Base-by-base conservation (phyloP, 1,140 invertebrate species). In the Euura saliciscinereae region DNA sequence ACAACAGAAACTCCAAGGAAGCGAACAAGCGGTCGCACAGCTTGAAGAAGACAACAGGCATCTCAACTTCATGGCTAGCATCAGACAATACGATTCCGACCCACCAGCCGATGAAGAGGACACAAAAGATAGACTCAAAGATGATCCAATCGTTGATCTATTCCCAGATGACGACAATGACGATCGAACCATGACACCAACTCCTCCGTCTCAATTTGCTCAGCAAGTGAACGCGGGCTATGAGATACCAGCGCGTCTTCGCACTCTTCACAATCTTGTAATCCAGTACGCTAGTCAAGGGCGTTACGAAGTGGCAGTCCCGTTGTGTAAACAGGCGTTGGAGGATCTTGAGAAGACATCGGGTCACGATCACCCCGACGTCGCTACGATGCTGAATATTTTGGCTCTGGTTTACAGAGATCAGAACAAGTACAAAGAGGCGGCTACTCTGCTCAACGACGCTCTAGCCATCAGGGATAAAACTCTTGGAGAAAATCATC, bases 311-410 rank as follows among this genome's bases (percentile, higher is more conserved):
- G 99, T 99, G 3, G 99, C 99, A 4, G 98, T 99, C 70, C 99
- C 99, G 3, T 90, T 99, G 2, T 99, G 99, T 88, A 99, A 99
- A 86, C 99, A 99, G 87, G 98, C 99, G 0, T 90, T 99, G 13
- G 98, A 99, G 88, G 98, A 99, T 89, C 89, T 99, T 76, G 98
- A 99, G 88, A 99, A 99, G 87, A 99, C 97, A 0, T 97, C 96
- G 73, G 99, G 99, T 0, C 98, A 99, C 85, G 97, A 99, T 88
- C 97, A 99, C 90, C 98, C 98, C 0, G 98, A 99, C 86, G 98
- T 99, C 5, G 99, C 99, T 10, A 99, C 98, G 5, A 99, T 99
- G 98, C 90, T 99, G 66, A 99, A 99, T 87, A 99, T 99, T 78
- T 90, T 99, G 7, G 99, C 98, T 10, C 91, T 99, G 64, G 98